Evolutionary conservation across 2,888 invertebrate genomes (phyloP).

Genomic region (Palloptera scutellata): DNA sequence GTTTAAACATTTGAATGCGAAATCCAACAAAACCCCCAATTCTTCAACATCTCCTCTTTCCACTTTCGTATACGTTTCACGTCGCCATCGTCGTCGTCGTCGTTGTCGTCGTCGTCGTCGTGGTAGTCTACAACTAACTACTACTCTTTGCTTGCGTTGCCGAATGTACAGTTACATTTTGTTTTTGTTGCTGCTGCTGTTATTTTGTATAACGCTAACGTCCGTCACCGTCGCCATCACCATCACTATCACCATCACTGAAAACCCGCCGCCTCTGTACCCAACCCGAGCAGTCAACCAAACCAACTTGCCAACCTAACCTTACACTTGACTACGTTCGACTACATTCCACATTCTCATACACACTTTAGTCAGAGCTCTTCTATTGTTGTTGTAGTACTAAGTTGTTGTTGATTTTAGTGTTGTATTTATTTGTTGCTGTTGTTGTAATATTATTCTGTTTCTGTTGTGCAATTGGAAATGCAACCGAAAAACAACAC

Average conservation of each 20-base stretch:
- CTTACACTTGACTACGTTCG: constrained; percentile 12
- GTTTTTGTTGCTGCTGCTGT: neutral
- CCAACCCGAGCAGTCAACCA: constrained; percentile 6
- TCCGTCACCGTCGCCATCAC: constrained; percentile 11
- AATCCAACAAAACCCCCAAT: constrained; percentile 16
- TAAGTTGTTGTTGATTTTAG: constrained; percentile 7
- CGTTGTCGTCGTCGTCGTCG: neutral
- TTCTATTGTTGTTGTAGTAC: too few relatives aligned
- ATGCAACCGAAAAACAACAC: constrained; percentile 25
- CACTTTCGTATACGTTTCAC: neutral
- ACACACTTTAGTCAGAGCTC: too few relatives aligned
- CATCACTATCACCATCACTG: too few relatives aligned
- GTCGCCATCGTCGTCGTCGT: neutral
- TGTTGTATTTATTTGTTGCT: constrained; percentile 24
- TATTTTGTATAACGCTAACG: constrained; percentile 19
- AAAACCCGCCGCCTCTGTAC: too few relatives aligned
- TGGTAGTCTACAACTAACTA: neutral
- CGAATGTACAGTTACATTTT: constrained; percentile 10
- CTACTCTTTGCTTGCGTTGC: constrained; percentile 5
- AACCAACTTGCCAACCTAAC: constrained; percentile 1
- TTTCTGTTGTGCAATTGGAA: constrained; percentile 34
- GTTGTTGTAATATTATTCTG: constrained; percentile 30
- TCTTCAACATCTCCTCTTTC: constrained; percentile 5
- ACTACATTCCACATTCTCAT: constrained; percentile 24
- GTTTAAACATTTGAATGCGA: constrained; percentile 25